phyloP scores from a whole-genome alignment of 1,140 invertebrate species.

The Calephelis nemesis region DNA sequence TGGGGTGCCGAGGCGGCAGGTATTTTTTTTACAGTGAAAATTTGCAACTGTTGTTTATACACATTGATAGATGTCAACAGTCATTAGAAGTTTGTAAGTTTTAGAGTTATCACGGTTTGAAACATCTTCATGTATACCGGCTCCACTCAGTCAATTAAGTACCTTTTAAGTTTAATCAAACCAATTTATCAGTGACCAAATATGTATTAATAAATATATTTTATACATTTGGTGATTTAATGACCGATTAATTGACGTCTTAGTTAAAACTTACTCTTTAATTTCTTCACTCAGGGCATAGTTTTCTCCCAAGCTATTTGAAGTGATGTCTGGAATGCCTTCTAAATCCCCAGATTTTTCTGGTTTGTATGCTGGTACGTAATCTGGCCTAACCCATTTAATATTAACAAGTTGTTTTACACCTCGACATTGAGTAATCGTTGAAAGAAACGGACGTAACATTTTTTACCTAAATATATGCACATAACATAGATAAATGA shows the following conservation, averaged over 20 bases:
- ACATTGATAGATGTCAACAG: neutral
- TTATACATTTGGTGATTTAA: too few species aligned
- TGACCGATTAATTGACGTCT: too few species aligned
- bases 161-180: too few species aligned
- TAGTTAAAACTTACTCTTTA: constrained; percentile 51
- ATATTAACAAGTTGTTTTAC: constrained; percentile 78
- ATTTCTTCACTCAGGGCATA: constrained; percentile 80
- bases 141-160: too few species aligned
- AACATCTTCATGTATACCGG: too few species aligned
- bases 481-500: too few species aligned
- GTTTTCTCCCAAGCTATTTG: constrained; percentile 50
- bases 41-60: neutral
- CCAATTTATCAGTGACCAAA: too few species aligned
- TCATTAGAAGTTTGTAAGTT: too few species aligned
- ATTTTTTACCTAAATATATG: constrained; percentile 36
- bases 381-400: constrained; percentile 82
- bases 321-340: constrained; percentile 55
- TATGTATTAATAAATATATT: too few species aligned
- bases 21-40: neutral
- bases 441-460: constrained; percentile 50
- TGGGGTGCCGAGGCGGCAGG: too few species aligned
- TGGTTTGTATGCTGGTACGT: constrained; percentile 78
- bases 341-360: constrained; percentile 82
- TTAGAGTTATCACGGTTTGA: too few species aligned
- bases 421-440: constrained; percentile 50